A percentile compares a stretch with the other conserved stretches of the same genome.
These are phyloP conservation scores for Buteo buteo DNA, from an alignment of 2,113 vertebrate species.

Conservation along the genomic window DNA sequence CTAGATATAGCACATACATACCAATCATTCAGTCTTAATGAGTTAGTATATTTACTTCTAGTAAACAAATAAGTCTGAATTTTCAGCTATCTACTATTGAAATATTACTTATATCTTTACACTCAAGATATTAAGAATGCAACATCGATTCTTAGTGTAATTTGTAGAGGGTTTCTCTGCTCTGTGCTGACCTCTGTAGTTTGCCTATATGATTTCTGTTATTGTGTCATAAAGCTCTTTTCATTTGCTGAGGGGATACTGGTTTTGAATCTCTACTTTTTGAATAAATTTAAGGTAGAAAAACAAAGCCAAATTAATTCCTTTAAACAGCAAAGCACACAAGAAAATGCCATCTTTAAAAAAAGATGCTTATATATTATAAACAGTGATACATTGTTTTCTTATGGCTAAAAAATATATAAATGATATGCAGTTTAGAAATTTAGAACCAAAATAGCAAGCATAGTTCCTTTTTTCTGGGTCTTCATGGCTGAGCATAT, in stretches of 20 bases:
- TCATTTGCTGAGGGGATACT: neutral
- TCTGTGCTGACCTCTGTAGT: conserved; percentile 15
- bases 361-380: neutral
- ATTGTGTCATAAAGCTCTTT: neutral
- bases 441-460: neutral
- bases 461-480: neutral
- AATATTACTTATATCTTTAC: neutral
- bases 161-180: neutral
- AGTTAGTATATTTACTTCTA: neutral
- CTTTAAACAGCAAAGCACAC: neutral
- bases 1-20: neutral
- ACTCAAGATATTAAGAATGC: neutral
- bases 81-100: neutral
- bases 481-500: neutral
- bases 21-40: neutral
- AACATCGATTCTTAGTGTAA: neutral
- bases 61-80: neutral
- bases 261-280: neutral
- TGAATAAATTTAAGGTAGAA: neutral
- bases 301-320: neutral
- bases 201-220: conserved; percentile 3
- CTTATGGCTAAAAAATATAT: neutral
- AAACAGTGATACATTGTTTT: neutral
- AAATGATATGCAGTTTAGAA: neutral
- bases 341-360: neutral